phyloP scores from a whole-genome alignment of 2,113 vertebrate genomes.

The Himantopus leucocephalus region DNA sequence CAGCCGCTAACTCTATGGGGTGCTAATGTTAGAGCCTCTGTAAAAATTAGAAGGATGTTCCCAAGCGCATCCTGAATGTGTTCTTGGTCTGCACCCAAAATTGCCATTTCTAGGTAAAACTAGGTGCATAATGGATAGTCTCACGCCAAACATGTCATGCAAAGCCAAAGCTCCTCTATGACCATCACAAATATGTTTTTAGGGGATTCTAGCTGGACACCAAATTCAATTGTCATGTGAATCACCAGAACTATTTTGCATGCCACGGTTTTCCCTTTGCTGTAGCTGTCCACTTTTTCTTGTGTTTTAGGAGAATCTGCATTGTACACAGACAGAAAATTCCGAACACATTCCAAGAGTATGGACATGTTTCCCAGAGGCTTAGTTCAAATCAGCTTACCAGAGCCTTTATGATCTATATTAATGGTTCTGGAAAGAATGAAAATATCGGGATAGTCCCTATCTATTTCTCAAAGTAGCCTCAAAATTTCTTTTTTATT shows the following conservation, averaged over 20 bases:
- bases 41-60: not conserved
- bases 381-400: not conserved
- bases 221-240: not conserved
- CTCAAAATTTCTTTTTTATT: not conserved
- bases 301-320: not conserved
- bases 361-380: not conserved
- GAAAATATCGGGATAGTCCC: not conserved
- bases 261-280: not conserved
- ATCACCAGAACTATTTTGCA: not conserved
- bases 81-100: not conserved
- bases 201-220: not conserved
- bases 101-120: not conserved
- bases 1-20: not conserved
- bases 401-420: not conserved
- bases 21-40: not conserved
- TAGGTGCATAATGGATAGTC: not conserved
- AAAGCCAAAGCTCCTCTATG: not conserved
- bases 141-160: not conserved
- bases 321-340: not conserved
- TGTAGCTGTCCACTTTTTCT: not conserved
- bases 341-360: not conserved
- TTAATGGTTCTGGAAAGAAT: not conserved
- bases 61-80: not conserved
- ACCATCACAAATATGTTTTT: not conserved
- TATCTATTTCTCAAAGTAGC: not conserved